Evolutionary conservation across 2,888 invertebrate genomes (phyloP).

Genomic region (Nowickia ferox): DNA sequence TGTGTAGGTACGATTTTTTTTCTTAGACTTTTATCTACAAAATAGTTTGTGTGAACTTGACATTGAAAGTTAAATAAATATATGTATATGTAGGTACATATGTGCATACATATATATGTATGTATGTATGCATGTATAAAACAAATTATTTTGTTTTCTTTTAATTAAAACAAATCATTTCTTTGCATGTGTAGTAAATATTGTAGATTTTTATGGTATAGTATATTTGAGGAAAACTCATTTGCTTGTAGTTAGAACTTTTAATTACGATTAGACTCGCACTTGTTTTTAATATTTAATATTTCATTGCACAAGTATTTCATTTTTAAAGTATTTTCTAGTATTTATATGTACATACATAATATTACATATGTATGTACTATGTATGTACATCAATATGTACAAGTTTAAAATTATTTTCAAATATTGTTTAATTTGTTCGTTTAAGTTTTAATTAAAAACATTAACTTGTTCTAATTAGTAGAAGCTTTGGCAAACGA

Average conservation of each 20-base stretch:
- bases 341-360: not conserved
- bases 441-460: conserved; percentile 36
- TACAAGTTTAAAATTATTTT: not conserved
- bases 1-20: not conserved
- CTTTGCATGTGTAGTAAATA: not conserved
- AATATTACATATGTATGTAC: not conserved
- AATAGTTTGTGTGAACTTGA: conserved; percentile 54
- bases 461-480: conserved; percentile 76
- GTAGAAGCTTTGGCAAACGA: conserved; percentile 77
- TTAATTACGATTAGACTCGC: conserved; percentile 21
- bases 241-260: conserved; percentile 17
- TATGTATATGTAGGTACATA: too few species aligned
- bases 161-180: conserved; percentile 38
- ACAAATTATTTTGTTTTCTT: conserved; percentile 4
- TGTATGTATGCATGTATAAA: not conserved
- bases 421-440: conserved; percentile 8
- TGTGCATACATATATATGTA: not conserved
- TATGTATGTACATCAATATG: not conserved
- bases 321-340: not conserved
- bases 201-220: not conserved
- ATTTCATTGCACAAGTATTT: not conserved
- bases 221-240: conserved; percentile 10
- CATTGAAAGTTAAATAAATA: conserved; percentile 50
- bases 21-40: conserved; percentile 26
- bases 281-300: not conserved